Conservation (phyloP, 2,888 invertebrate genomes). For the Willowsia nigromaculata region DNA sequence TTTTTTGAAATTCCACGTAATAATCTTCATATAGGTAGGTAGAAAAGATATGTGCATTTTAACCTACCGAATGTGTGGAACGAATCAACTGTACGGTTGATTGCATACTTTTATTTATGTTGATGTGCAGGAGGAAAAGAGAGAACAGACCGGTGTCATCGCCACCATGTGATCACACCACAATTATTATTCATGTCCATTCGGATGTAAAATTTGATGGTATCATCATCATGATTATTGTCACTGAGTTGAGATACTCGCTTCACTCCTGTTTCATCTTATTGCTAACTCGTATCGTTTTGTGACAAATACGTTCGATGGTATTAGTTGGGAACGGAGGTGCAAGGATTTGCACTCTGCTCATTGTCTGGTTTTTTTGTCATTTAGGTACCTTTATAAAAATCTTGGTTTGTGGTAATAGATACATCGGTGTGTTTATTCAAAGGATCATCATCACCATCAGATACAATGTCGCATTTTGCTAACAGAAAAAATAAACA, state of each 20-base stretch:
- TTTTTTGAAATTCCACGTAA: not conserved
- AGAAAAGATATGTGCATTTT: not conserved
- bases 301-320: constrained; percentile 13
- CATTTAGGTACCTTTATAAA: constrained; percentile 48
- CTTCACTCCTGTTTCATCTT: not conserved
- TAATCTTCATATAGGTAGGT: not conserved
- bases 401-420: constrained; percentile 25
- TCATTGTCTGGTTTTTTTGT: constrained; percentile 52
- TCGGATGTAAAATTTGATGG: constrained; percentile 66
- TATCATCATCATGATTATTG: constrained; percentile 33
- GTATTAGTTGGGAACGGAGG: constrained; percentile 50
- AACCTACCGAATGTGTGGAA: not conserved
- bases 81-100: constrained; percentile 58
- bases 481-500: constrained; percentile 26
- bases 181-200: constrained; percentile 64
- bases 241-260: not conserved
- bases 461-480: not conserved
- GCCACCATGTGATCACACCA: constrained; percentile 65
- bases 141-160: constrained; percentile 60
- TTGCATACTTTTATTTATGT: constrained; percentile 52
- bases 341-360: constrained; percentile 71
- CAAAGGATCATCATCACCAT: constrained; percentile 57
- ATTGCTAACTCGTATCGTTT: constrained; percentile 28
- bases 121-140: not conserved
- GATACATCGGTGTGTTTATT: constrained; percentile 55